Conservation (phyloP, 1,140 invertebrate genomes). For the Panagrolaimus sp. region DNA sequence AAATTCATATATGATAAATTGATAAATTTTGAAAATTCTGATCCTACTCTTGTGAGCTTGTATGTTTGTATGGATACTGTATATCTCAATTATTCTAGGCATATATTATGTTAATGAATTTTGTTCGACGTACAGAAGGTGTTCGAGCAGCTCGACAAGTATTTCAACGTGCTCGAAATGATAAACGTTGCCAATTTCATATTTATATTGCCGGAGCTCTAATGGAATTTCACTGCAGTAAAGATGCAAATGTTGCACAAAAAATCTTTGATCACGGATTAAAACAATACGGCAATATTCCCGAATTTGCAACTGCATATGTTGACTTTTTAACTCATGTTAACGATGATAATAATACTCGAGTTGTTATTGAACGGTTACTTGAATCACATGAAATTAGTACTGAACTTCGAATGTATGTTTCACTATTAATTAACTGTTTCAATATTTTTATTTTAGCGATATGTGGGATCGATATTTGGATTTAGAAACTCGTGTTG, state of each 20-base stretch:
- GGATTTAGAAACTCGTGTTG: constrained; percentile 96
- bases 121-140: constrained; percentile 87
- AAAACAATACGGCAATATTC: constrained; percentile 87
- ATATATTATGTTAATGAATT: constrained; percentile 99
- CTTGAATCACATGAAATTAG: constrained; percentile 62
- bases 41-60: constrained; percentile 80
- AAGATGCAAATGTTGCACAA: constrained; percentile 95
- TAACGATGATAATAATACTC: constrained; percentile 97
- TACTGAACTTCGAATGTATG: constrained; percentile 6
- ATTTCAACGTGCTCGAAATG: constrained; percentile 90
- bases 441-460: constrained; percentile 61
- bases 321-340: constrained; percentile 95
- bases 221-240: constrained; percentile 99
- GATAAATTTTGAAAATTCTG: constrained; percentile 77
- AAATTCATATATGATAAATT: constrained; percentile 91
- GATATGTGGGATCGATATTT: constrained; percentile 98
- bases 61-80: constrained; percentile 16
- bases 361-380: constrained; percentile 92
- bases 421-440: constrained; percentile 14
- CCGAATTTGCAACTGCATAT: constrained; percentile 88
- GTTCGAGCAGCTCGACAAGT: constrained; percentile 88
- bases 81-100: constrained; percentile 62
- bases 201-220: constrained; percentile 90
- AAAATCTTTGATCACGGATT: constrained; percentile 94
- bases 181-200: constrained; percentile 76